Evolutionary conservation across 2,888 invertebrate genomes (phyloP).

Genomic region (Therioaphis trifolii): DNA sequence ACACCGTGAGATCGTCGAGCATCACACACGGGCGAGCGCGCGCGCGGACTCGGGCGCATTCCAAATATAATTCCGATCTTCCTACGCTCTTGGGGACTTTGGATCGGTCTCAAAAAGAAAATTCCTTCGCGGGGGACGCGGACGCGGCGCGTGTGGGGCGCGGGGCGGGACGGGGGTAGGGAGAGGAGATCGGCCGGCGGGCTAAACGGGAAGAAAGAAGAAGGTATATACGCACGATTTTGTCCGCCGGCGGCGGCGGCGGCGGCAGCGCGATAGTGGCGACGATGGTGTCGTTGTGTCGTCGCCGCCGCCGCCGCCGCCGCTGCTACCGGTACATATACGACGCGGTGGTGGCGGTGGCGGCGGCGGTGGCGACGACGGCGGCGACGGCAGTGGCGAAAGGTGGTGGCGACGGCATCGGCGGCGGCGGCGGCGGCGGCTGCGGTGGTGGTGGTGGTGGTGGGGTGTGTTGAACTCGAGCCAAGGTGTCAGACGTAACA

Average conservation of each 20-base stretch:
- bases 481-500: slow-evolving; percentile 59
- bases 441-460: slow-evolving; percentile 6
- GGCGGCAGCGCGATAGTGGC: neutral
- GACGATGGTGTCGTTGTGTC: neutral
- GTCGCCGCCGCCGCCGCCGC: neutral
- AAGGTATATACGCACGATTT: neutral
- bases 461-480: slow-evolving; percentile 50
- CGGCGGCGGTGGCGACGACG: neutral
- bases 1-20: too few species aligned
- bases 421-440: neutral
- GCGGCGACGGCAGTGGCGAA: neutral
- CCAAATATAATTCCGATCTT: slow-evolving; percentile 65
- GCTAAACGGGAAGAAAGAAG: neutral
- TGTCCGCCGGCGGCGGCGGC: neutral
- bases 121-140: slow-evolving; percentile 41
- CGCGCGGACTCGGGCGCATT: slow-evolving; percentile 58
- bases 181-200: neutral
- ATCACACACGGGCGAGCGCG: neutral
- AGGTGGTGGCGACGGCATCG: too few species aligned
- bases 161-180: neutral
- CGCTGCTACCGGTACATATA: slow-evolving; percentile 1
- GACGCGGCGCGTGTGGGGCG: neutral
- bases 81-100: slow-evolving; percentile 64
- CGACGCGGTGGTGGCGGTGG: neutral
- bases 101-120: slow-evolving; percentile 64